Evolutionary conservation across 1,140 invertebrate genomes (phyloP).

Genomic region (Pachypeltis micranthus): DNA sequence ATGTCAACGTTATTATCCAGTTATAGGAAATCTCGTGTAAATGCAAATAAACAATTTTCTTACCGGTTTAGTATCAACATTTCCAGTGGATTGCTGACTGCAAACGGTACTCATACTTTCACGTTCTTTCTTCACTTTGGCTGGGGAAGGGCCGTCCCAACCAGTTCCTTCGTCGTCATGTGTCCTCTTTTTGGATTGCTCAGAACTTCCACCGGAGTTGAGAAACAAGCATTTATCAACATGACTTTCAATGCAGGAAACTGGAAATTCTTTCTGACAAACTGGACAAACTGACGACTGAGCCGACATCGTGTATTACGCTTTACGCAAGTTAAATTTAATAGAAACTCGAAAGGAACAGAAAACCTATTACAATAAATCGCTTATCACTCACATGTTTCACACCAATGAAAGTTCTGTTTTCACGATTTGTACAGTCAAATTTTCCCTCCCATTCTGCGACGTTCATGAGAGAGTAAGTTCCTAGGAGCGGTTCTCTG

Average conservation of each 20-base stretch:
- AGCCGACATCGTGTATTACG: too few relatives aligned
- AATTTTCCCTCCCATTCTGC: too few relatives aligned
- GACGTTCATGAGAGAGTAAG: too few relatives aligned
- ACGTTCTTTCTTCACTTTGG: not conserved
- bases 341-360: too few relatives aligned
- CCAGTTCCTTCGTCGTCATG: slow-evolving; percentile 25
- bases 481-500: too few relatives aligned
- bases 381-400: too few relatives aligned
- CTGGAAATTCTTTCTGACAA: slow-evolving; percentile 39
- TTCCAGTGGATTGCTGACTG: not conserved
- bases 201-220: slow-evolving; percentile 34
- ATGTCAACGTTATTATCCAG: not conserved
- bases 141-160: not conserved
- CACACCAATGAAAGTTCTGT: too few relatives aligned
- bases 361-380: too few relatives aligned
- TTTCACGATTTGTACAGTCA: too few relatives aligned
- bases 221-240: slow-evolving; percentile 55
- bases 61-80: not conserved
- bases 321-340: too few relatives aligned
- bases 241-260: slow-evolving; percentile 46
- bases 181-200: not conserved
- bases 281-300: too few relatives aligned
- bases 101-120: not conserved
- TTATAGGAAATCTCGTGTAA: not conserved
- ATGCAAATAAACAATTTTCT: not conserved